Evolutionary conservation across 1,140 invertebrate species (phyloP), one percentile per base, ranked within the genome.

Genomic region (Euschistus heros): DNA sequence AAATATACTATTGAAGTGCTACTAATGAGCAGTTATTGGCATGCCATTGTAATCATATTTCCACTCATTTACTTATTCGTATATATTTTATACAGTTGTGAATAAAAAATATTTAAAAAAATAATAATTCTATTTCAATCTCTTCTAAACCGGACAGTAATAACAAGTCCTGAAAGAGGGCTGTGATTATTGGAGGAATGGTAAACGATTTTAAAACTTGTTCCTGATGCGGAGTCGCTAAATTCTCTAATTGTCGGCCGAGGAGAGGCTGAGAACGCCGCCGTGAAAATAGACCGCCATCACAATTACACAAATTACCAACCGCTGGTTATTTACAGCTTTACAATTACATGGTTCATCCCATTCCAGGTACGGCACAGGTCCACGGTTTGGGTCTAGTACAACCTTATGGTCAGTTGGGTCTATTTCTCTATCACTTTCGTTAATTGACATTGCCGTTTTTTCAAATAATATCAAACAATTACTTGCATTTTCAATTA

Each of bases 301-400:
- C 22, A 26, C 54, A 57, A 57, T 57, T 52, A 52, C 47, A 18
- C 47, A 8, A 52, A 52, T 13, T 57, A 57, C 18, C 54, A 17
- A 2, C n/a, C 54, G 1, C 4, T 3, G 5, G 54, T 24, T 18
- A 57, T 57, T 57, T 57, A 57, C 54, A 57, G 24, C 54, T 57
- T 27, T 22, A 57, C 54, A 57, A 57, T 57, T 57, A 57, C 20
- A 50, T 22, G 47, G 10, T 7, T 17, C n/a, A 22, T 18, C 47
- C 47, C 6, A 50, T 22, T 18, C 5, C 47, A 50, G 47, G 47
- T 18, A 50, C 47, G 10, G 47, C n/a, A 18, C 47, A 14, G 47
- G 47, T 50, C n/a, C n/a, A 2, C 10, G 47, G n/a, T 8, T 22
- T 18, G 10, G n/a, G 5, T 30, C 27, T 7, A 2, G 27, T 30